phyloP scores from a whole-genome alignment of 2,113 vertebrate species.

The rat (Rattus norvegicus) region GRCr8 NC_086039.1:118859001-118859500 shows the following conservation, averaged over 20 bases:
- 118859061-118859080: not conserved
- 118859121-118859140: not conserved
- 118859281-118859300: not conserved
- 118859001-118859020: not conserved
- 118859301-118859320: not conserved
- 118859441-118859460: constrained; percentile 76
- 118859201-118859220: not conserved
- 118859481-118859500: constrained; percentile 77
- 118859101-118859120: not conserved
- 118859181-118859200: not conserved
- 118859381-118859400: not conserved
- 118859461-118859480: constrained; percentile 72
- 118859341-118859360: not conserved
- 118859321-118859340: not conserved
- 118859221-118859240: constrained; percentile 7
- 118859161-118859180: not conserved
- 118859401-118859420: not conserved
- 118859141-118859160: too few species aligned
- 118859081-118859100: not conserved
- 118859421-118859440: not conserved
- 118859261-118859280: not conserved
- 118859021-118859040: not conserved
- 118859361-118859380: not conserved
- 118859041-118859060: not conserved
- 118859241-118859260: not conserved